Base-by-base conservation (phyloP, 1,140 invertebrate species). In the Pseudomyrmex concolor region DNA sequence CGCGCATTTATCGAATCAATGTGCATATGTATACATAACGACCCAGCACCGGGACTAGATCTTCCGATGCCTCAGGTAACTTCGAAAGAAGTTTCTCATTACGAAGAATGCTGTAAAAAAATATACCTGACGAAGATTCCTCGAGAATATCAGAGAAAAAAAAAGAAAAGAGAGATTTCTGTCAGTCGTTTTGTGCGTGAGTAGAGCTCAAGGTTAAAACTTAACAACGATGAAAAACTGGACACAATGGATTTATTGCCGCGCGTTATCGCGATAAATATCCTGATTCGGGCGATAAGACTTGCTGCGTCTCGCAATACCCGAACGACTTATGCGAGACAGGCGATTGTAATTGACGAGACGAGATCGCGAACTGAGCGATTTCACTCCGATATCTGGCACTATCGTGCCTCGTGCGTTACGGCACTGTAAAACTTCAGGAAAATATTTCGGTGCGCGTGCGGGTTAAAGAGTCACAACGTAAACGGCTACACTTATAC, bases 381-480 rank as follows among this genome's bases (percentile, higher is more conserved):
- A 51, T 60, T 25, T 15, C 9, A 50, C 19, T 34, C 5, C 34
- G 34, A 74, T 63, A 22, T 50, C 22, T 12, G 43, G 50, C n/a
- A 48, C 72, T 50, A 45, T 43, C 22, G 50, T 62, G 62, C 63
- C 51, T 77, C 48, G 48, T 34, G 34, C 48, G 4, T 66, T 54
- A 77, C 60, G 48, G 17, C 19, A 66, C 13, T 2, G 10, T n/a
- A 22, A 57, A 54, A 34, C n/a, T 34, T 34, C 51, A 51, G 10
- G 43, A 25, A 59, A 71, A 80, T 71, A 71, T 71, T 80, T 80
- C 15, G 66, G 54, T 57, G 43, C 66, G 74, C 76, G 66, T n/a
- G 13, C 34, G 63, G 64, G 76, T 80, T 80, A 80, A 80, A 71
- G 76, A 70, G 76, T 59, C 66, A 54, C 34, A 64, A 70, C 55